A percentile compares a stretch with the other conserved stretches of the same genome.
These are phyloP conservation scores for Scartelaos histophorus DNA, from an alignment of 2,113 vertebrate genomes.

Conservation along the genomic window DNA sequence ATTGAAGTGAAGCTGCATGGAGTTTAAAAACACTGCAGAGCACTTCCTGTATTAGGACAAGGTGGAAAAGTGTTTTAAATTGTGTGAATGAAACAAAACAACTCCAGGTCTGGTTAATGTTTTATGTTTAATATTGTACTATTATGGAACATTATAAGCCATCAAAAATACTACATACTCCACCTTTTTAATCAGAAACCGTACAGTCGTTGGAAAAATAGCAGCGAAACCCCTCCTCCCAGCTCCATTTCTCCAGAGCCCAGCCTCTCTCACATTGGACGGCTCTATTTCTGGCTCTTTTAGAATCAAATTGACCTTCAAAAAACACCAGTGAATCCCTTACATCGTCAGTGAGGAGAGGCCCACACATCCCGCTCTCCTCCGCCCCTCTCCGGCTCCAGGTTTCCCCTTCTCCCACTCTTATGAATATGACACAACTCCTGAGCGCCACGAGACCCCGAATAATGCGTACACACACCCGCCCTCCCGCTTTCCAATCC, in stretches of 20 bases:
- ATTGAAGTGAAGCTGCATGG: too few species aligned
- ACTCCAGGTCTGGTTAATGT: too few species aligned
- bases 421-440: slow-evolving; percentile 54
- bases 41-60: too few species aligned
- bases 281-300: background rate
- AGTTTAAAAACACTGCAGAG: too few species aligned
- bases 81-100: too few species aligned
- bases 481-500: slow-evolving; percentile 15
- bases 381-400: slow-evolving; percentile 5
- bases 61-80: too few species aligned
- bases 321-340: slow-evolving; percentile 15
- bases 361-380: slow-evolving; percentile 17
- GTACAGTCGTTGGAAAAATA: background rate
- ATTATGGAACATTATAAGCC: too few species aligned
- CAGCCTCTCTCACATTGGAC: background rate
- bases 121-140: too few species aligned
- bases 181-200: background rate
- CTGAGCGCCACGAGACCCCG: slow-evolving; percentile 37
- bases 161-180: too few species aligned
- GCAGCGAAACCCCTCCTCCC: background rate
- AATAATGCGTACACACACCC: slow-evolving; percentile 30
- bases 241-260: background rate
- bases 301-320: background rate
- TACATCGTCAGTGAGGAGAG: slow-evolving; percentile 3
- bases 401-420: slow-evolving; percentile 9